Evolutionary conservation across 37 sponge, comb jelly and placozoan species (phyloP).

Genomic region (Aplysina aerophoba): DNA sequence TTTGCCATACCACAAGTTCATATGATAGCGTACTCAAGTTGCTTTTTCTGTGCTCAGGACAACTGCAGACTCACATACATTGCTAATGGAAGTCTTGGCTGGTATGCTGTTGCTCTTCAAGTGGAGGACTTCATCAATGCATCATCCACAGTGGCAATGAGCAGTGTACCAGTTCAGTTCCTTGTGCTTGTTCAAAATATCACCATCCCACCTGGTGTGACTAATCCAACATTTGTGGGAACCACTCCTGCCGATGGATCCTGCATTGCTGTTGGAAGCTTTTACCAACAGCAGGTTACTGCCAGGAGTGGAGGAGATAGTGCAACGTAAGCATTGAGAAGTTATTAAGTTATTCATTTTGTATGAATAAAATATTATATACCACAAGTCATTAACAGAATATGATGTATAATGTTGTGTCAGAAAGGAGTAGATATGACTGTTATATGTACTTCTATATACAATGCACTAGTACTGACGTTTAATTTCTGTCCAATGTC

Average conservation of each 20-base stretch:
- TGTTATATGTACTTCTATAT: too few species aligned
- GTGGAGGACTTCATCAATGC: conserved; percentile 33
- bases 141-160: conserved; percentile 16
- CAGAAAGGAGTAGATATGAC: too few species aligned
- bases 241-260: conserved; percentile 29
- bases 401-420: too few species aligned
- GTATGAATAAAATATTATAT: too few species aligned
- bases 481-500: too few species aligned
- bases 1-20: too few species aligned
- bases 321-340: conserved; percentile 8
- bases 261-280: conserved; percentile 31
- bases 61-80: conserved; percentile 9
- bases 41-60: too few species aligned
- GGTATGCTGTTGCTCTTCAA: conserved; percentile 35
- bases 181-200: conserved; percentile 7
- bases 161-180: conserved; percentile 50
- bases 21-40: too few species aligned
- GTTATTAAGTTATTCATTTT: too few species aligned
- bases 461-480: too few species aligned
- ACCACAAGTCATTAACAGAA: too few species aligned
- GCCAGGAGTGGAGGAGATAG: conserved; percentile 10
- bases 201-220: neutral
- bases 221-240: neutral
- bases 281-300: conserved; percentile 1
- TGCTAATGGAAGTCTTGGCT: conserved; percentile 19